Base-by-base conservation (phyloP, 2,888 invertebrate genomes). In the Stenoptilia bipunctidactyla region DNA sequence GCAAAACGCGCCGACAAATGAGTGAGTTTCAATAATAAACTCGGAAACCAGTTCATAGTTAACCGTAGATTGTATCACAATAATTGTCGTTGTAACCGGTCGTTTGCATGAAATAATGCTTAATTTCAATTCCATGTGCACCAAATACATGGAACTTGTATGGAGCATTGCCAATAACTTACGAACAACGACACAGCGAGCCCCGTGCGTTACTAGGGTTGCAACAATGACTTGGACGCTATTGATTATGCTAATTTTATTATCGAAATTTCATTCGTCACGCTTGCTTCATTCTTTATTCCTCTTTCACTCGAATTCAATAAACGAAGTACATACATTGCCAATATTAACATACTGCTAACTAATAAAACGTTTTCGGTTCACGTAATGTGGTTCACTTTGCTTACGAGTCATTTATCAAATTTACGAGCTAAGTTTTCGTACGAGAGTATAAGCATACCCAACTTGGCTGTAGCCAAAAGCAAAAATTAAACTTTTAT, bases 221-320 rank as follows among this genome's bases (percentile, higher is more conserved):
- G 71, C 72, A 71, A 55, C 63, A 56, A 61, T 67, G 60, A 65
- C 58, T 68, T 9, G 13, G 6, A 34, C 57, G 65, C 52, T 71
- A 79, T 82, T 67, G 79, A 80, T 82, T 82, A 83, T 80, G 82
- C 56, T 70, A 77, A 82, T 82, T 75, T 79, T 79, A 79, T 72
- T 72, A 70, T 62, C 60, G 61, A 70, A 71, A 69, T 69, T 71
- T 66, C 62, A 67, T 70, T 72, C 66, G 67, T 67, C 65, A 70
- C 61, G 66, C 56, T 61, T 55, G 66, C 56, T 61, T 55, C 46
- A 57, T 57, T 60, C 64, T 64, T 59, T 47, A 45, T 53, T 34
- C 14, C 14, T 34, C 5, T 41, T 36, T 37, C 34, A 20, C 39
- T 39, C 34, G 33, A 53, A 55, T 55, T 60, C 54, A 53, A 56